Base-by-base conservation (phyloP, 2,797 vertebrate genomes). In the Carduelis carduelis region DNA sequence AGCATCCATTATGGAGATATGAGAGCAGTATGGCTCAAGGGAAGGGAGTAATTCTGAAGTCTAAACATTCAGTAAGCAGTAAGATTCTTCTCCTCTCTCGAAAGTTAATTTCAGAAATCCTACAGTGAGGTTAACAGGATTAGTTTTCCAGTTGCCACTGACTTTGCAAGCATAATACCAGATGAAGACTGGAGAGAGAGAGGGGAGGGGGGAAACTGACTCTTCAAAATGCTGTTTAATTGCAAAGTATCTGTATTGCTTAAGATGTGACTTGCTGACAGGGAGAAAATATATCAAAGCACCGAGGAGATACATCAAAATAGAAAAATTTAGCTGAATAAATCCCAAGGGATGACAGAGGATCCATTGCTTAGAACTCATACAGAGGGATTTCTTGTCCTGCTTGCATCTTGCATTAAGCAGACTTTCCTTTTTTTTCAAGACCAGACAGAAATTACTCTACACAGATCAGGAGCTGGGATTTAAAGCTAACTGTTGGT, bases 201-300 rank as follows among this genome's bases (percentile, higher is more conserved):
- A 86, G 37, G 50, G 81, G 43, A 71, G 69, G 52, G 39, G 39
- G 24, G 30, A 91, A 96, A 93, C 60, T 83, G 56, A 85, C 71
- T 95, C 75, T 91, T 97, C 64, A 93, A 96, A 97, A 95, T 92
- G 71, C 86, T 74, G 76, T 79, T 96, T 97, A 97, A 95, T 95
- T 97, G 93, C 91, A 69, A 91, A 89, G 70, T 81, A 90, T 92
- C 64, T 89, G 69, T 84, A 34, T 68, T 64, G 89, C 94, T 96
- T 96, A 92, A 93, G 93, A 93, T 84, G 86, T 75, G 89, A 82
- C 87, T 93, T 89, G 91, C 84, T 97, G 96, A 97, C 92, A 93
- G 89, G 56, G 76, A 97, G 92, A 94, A 94, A 97, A 96, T 91
- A 59, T 88, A 96, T 90, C 92, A 97, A 96, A 95, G 91, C 50